Percentiles rank a stretch among this genome's conserved stretches.
Evolutionary conservation across 2,888 invertebrate species (phyloP).

Genomic region (Eulithis testata): DNA sequence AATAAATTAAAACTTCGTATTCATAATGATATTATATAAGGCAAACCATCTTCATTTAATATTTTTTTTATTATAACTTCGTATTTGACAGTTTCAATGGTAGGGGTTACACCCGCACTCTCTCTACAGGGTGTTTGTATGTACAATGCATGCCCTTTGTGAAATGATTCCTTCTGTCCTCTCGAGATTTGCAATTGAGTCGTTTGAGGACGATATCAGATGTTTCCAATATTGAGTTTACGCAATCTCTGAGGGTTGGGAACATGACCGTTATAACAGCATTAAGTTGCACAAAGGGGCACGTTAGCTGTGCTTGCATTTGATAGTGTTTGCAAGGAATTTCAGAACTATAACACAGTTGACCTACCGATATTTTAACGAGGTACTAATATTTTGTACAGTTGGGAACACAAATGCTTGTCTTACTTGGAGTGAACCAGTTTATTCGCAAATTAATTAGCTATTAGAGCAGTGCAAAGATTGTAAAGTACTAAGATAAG

Average conservation of each 20-base stretch:
- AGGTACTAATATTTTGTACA: no score
- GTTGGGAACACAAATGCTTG: no score
- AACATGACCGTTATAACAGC: conserved; percentile 26
- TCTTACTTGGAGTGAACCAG: no score
- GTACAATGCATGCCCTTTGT: conserved; percentile 53
- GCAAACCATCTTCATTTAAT: background rate
- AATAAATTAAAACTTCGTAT: no score
- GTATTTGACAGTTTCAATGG: conserved; percentile 10
- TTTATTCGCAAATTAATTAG: no score
- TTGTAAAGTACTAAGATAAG: no score
- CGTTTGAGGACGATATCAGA: conserved; percentile 46
- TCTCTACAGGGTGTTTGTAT: conserved; percentile 35
- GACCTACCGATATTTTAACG: no score
- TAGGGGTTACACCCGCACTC: conserved; percentile 37
- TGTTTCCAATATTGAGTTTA: conserved; percentile 36
- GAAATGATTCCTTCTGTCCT: conserved; percentile 46
- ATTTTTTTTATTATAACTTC: no score
- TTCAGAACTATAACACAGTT: background rate
- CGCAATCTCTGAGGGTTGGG: conserved; percentile 36
- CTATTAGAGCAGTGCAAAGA: no score
- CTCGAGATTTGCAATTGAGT: conserved; percentile 48
- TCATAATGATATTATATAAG: no score
- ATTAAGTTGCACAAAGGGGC: conserved; percentile 26
- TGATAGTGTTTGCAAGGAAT: conserved; percentile 2
- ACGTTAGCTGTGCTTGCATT: conserved; percentile 5